Base-by-base conservation (phyloP, 1,140 invertebrate genomes). In the Pseudachorutes palmiensis region DNA sequence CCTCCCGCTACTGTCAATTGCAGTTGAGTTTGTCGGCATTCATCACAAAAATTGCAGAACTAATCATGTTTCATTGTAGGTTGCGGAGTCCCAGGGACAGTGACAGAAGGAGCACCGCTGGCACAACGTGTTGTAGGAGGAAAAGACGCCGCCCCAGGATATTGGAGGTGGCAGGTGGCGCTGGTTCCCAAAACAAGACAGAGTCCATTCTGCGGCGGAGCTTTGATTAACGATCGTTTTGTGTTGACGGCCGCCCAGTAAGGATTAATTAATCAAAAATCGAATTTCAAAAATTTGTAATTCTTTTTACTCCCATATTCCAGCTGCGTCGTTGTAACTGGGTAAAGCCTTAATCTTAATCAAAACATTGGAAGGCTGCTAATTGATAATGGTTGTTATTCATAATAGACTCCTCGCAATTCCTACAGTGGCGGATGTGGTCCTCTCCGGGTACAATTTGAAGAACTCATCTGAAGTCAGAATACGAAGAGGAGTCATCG, bases 161-260 rank as follows among this genome's bases (percentile, higher is more conserved):
- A 77, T 57, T 79, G 78, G 71, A 78, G 77, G 2, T 80, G 79
- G 79, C 74, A 77, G 48, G 76, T 76, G 24, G 78, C 76, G 2
- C 74, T 79, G 61, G 73, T 74, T 5, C 66, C 76, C 19, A 74
- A 75, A 45, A 71, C 80, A 28, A 74, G 78, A 67, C 57, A 61
- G 30, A 31, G 22, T 29, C 81, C 82, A 70, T 80, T 81, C 67
- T 86, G 84, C 75, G 84, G 84, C 0, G 84, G 81, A n/a, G 80
- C 81, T 28, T 76, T 85, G 2, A 79, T 85, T 45, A 81, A 78
- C 68, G 76, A 80, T 45, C 71, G 77, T 33, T 84, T 82, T 78
- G 78, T 85, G n/a, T n/a, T n/a, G n/a, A n/a, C n/a, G n/a, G n/a
- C n/a, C n/a, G n/a, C n/a, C n/a, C n/a, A n/a, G n/a, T n/a, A n/a